Evolutionary conservation across 1,140 invertebrate genomes (phyloP).

Genomic region (Cotesia vestalis): DNA sequence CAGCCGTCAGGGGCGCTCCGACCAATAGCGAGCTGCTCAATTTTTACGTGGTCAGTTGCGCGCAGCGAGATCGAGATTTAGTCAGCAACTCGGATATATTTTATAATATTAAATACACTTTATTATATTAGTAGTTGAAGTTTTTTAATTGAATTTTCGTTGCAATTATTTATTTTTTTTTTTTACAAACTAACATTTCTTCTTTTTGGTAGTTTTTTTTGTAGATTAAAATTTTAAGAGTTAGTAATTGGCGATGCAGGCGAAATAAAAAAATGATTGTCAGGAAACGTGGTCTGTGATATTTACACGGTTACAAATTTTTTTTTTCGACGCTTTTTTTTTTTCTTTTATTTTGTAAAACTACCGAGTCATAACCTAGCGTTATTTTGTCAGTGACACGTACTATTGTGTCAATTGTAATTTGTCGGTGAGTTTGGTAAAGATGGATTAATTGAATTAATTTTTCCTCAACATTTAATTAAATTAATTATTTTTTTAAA

Average conservation of each 20-base stretch:
- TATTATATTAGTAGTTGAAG: no score
- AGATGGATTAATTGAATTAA: background rate
- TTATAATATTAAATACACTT: no score
- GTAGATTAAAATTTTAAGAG: no score
- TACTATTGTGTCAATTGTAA: background rate
- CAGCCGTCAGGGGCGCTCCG: slow-evolving; percentile 38
- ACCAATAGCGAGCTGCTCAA: slow-evolving; percentile 41
- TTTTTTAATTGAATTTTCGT: slow-evolving; percentile 35
- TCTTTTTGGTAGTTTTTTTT: no score
- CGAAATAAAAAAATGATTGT: slow-evolving; percentile 68
- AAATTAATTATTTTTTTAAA: background rate
- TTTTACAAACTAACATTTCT: no score
- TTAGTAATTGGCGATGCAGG: no score
- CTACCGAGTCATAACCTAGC: slow-evolving; percentile 13
- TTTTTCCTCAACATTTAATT: no score
- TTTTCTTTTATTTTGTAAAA: background rate
- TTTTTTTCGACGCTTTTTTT: background rate
- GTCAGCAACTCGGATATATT: slow-evolving; percentile 51
- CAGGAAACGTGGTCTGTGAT: slow-evolving; percentile 70
- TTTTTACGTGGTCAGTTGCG: slow-evolving; percentile 46
- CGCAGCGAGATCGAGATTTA: slow-evolving; percentile 54
- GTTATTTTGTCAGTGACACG: slow-evolving; percentile 6
- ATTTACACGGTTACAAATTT: slow-evolving; percentile 37
- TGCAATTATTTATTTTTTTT: no score
- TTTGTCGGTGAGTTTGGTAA: background rate